These are phyloP conservation scores for Tetranychus cinnabarinus DNA, from an alignment of 1,140 invertebrate species.

Conservation along the genomic window DNA sequence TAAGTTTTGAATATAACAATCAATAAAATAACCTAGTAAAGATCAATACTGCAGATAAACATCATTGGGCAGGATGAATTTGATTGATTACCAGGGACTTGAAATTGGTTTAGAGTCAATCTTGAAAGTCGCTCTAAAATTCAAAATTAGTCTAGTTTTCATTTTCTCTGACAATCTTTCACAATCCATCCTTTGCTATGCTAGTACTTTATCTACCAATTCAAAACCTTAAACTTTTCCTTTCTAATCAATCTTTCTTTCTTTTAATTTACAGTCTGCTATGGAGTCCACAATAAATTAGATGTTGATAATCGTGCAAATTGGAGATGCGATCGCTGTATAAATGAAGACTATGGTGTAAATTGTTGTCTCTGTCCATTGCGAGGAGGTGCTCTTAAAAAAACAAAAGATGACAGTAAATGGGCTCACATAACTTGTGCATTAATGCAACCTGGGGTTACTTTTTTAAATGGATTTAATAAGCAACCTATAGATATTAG, in stretches of 20 bases:
- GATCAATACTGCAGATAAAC: too few species aligned
- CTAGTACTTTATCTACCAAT: background rate
- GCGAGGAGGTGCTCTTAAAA: conserved; percentile 35
- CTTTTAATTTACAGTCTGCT: conserved; percentile 1
- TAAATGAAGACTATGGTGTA: background rate
- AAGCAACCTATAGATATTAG: conserved; percentile 25
- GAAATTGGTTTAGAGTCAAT: too few species aligned
- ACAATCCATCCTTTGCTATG: too few species aligned
- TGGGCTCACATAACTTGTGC: conserved; percentile 32
- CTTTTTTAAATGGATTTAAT: conserved; percentile 14
- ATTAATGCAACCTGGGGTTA: conserved; percentile 23
- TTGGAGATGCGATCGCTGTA: conserved; percentile 21
- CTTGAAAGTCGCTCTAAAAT: background rate
- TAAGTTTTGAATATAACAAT: conserved; percentile 13
- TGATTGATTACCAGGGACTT: background rate
- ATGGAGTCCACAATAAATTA: background rate
- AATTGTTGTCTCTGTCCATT: conserved; percentile 29
- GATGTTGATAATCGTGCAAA: conserved; percentile 4
- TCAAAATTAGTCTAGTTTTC: background rate
- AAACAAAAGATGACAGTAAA: conserved; percentile 16
- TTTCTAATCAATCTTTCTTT: background rate
- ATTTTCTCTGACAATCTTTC: background rate
- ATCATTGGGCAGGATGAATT: background rate
- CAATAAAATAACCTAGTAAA: too few species aligned
- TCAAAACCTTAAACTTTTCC: background rate